Conservation (phyloP, 53 echinoderm and acorn worm species). For the Arbacia lixula region DNA sequence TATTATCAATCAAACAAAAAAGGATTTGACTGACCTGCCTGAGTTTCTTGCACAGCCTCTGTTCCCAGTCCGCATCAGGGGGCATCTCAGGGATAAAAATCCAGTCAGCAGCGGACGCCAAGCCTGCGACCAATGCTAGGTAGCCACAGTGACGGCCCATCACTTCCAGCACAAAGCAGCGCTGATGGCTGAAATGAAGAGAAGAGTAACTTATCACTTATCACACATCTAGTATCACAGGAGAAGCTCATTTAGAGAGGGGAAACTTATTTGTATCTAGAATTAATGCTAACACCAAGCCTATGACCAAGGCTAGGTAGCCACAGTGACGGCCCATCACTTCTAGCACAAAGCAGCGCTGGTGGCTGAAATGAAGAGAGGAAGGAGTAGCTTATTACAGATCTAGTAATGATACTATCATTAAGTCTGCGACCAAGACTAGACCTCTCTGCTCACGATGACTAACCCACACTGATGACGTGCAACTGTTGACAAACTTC, state of each 20-base stretch:
- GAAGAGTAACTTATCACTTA: too few species aligned
- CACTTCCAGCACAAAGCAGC: slow-evolving; percentile 94
- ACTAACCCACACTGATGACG: too few species aligned
- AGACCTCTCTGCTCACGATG: too few species aligned
- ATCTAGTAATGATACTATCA: too few species aligned
- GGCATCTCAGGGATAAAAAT: slow-evolving; percentile 92
- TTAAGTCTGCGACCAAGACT: too few species aligned
- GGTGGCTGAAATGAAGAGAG: slow-evolving; percentile 72
- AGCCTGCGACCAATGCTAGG: slow-evolving; percentile 93
- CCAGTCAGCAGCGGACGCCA: slow-evolving; percentile 96
- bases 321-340: slow-evolving; percentile 99
- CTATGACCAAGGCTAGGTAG: slow-evolving; percentile 97
- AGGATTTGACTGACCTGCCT: slow-evolving; percentile 60
- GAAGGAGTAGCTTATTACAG: too few species aligned
- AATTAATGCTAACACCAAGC: too few species aligned
- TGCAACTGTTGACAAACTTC: too few species aligned
- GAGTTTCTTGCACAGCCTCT: slow-evolving; percentile 87
- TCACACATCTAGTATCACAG: too few species aligned
- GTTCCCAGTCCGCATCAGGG: slow-evolving; percentile 83
- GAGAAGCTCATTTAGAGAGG: too few species aligned
- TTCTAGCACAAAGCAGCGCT: slow-evolving; percentile 94
- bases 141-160: slow-evolving; percentile 99
- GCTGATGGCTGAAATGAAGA: slow-evolving; percentile 96
- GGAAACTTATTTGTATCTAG: too few species aligned
- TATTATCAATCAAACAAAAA: too few species aligned